phyloP scores from a whole-genome alignment of 92 coral and sea anemone genomes.

The Montipora capitata region DNA sequence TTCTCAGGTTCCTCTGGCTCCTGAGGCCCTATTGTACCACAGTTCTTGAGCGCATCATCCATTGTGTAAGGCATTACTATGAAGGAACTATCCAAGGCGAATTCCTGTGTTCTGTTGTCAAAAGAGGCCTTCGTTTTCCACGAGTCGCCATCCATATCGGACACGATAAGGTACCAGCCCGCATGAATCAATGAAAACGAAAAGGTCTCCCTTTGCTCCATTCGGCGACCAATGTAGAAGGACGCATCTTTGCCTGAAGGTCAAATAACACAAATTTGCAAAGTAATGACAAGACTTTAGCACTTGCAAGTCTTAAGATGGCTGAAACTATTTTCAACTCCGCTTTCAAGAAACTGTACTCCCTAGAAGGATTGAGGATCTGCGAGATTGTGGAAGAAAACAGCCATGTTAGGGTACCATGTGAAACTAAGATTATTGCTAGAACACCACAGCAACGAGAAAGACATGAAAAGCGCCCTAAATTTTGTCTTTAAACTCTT shows the following conservation, averaged over 20 bases:
- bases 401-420: no score
- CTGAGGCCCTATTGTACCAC: conserved; percentile 62
- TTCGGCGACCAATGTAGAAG: conserved; percentile 83
- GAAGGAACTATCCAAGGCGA: conserved; percentile 71
- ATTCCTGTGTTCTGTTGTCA: conserved; percentile 67
- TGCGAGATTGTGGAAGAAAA: no score
- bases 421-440: no score
- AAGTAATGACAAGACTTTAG: neutral
- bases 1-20: conserved; percentile 51
- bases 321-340: no score
- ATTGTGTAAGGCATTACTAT: conserved; percentile 69
- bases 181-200: conserved; percentile 83
- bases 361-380: no score
- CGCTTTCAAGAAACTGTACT: no score
- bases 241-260: conserved; percentile 82
- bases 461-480: no score
- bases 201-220: conserved; percentile 76
- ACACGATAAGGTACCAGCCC: conserved; percentile 60
- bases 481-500: no score
- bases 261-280: neutral
- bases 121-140: conserved; percentile 54
- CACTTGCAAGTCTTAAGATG: no score
- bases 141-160: conserved; percentile 39
- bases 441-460: no score
- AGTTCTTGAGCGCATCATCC: conserved; percentile 70